Conservation (phyloP, 2,888 invertebrate species). For the Chrysolina americana region DNA sequence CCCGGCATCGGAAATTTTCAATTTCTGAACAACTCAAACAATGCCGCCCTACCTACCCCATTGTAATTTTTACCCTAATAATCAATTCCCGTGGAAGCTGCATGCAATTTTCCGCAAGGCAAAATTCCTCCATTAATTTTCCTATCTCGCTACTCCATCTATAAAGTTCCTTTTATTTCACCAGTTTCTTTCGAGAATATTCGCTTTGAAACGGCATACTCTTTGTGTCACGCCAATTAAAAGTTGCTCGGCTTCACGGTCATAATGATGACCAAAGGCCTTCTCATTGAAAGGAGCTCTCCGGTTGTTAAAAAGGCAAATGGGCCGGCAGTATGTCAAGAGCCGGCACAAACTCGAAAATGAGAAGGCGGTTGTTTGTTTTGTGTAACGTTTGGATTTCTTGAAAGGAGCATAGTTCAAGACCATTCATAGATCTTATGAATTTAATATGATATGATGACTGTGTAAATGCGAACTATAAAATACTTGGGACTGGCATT, state of each 20-base stretch:
- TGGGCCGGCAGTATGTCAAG: conserved; percentile 7
- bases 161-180: conserved; percentile 13
- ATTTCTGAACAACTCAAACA: too few relatives aligned
- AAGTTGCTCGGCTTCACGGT: neutral
- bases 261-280: conserved; percentile 19
- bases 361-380: neutral
- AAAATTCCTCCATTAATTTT: conserved; percentile 41
- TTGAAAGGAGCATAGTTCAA: neutral
- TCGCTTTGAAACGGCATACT: conserved; percentile 8
- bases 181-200: conserved; percentile 9
- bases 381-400: neutral
- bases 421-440: too few relatives aligned
- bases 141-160: conserved; percentile 40
- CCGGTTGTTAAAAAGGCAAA: conserved; percentile 3
- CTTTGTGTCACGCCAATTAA: conserved; percentile 15
- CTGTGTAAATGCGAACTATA: too few relatives aligned
- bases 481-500: too few relatives aligned
- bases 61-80: neutral
- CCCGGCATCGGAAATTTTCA: too few relatives aligned
- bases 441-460: too few relatives aligned
- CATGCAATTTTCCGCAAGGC: conserved; percentile 16
- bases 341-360: neutral
- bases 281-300: neutral
- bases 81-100: neutral
- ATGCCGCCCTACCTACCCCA: neutral